These are phyloP conservation scores for Barnardius zonarius DNA, from an alignment of 2,113 vertebrate species.

Conservation along the genomic window DNA sequence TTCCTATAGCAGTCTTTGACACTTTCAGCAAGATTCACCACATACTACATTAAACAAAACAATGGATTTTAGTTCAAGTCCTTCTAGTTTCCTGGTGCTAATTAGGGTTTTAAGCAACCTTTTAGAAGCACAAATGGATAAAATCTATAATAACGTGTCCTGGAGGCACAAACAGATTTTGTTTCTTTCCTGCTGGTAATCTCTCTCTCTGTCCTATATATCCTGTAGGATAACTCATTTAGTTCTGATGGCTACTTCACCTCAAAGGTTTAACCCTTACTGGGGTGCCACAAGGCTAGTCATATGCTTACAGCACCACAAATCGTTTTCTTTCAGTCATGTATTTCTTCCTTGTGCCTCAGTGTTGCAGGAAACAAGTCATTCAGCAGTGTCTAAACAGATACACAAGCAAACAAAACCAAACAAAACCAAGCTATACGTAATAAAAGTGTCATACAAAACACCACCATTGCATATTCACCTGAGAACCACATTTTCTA, in stretches of 20 bases:
- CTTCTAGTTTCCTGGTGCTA: conserved; percentile 37
- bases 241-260: neutral
- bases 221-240: neutral
- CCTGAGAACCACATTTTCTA: neutral
- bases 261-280: neutral
- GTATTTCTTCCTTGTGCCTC: neutral
- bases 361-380: neutral
- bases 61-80: conserved; percentile 38
- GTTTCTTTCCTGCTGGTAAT: conserved; percentile 17
- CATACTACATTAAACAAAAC: conserved; percentile 53
- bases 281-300: neutral
- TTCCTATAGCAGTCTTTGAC: neutral
- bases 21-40: conserved; percentile 31
- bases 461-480: neutral
- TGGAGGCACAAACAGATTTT: conserved; percentile 16
- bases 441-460: neutral
- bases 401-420: neutral
- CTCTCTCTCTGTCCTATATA: neutral
- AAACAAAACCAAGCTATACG: neutral
- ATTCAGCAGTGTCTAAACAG: neutral
- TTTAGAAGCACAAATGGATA: conserved; percentile 53
- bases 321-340: neutral
- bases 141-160: conserved; percentile 36
- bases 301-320: neutral
- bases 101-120: conserved; percentile 49